Evolutionary conservation across 2,113 vertebrate species (phyloP), one percentile per base, ranked within the genome.

Genomic region (Vanacampus margaritifer): DNA sequence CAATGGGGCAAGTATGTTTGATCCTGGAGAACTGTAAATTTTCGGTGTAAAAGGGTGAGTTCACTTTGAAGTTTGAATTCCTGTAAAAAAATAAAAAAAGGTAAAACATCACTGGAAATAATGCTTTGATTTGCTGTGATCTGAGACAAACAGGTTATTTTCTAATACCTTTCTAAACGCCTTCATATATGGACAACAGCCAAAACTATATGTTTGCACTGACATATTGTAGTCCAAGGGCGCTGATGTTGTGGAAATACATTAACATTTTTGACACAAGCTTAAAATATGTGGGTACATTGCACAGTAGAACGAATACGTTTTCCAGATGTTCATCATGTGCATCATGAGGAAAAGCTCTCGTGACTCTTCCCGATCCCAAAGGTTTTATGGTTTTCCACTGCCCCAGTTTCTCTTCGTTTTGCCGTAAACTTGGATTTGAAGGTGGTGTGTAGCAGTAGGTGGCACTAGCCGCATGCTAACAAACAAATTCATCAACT

Each of bases 311-410:
- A 75, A 69, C 43, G n/a, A 35, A 50, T 19, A 73, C 43, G 61
- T 74, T 78, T 79, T 83, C 89, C 84, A 82, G 67, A 65, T 43
- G 59, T 62, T 62, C 19, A 39, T 41, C 59, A 24, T 39, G 59
- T 61, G 59, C n/a, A 39, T 39, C 26, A 57, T 17, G 26, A 28
- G 54, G 54, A 57, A 57, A 57, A 35, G 54, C 59, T 61, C 59
- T 39, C 36, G 36, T 62, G 59, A 62, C 59, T 62, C 37, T 41
- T 62, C 59, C 5, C n/a, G 10, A 62, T 62, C 59, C 13, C 59
- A 62, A 16, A 62, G 59, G 59, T 39, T 62, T 62, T 41, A 41
- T 62, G 59, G 36, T 62, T 62, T 62, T 62, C 59, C 59, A 62
- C 36, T 62, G 59, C n/a, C 12, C 37, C 37, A 16, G 12, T 62